phyloP scores from a whole-genome alignment of 2,888 invertebrate species.

The Scrobipalpa costella region DNA sequence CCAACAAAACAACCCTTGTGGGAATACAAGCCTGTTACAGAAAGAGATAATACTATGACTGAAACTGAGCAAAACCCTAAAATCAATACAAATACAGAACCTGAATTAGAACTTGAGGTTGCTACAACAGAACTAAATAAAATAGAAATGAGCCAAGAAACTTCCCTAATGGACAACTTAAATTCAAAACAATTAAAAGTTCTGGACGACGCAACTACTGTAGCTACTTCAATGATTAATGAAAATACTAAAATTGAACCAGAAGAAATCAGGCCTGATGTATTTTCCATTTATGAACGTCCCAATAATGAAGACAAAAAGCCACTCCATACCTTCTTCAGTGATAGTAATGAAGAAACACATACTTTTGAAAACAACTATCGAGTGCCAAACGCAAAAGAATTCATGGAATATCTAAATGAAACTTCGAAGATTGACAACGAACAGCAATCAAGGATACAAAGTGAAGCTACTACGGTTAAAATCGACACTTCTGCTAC shows the following conservation, averaged over 20 bases:
- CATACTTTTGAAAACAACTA: constrained; percentile 29
- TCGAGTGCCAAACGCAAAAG: constrained; percentile 25
- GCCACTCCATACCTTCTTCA: constrained; percentile 7
- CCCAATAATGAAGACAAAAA: constrained; percentile 33
- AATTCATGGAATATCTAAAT: constrained; percentile 36
- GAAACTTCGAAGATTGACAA: constrained; percentile 24
- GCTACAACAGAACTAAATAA: constrained; percentile 31
- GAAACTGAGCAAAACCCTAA: neutral
- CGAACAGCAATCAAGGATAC: neutral
- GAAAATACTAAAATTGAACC: neutral
- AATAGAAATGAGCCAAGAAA: neutral
- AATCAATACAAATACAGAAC: constrained; percentile 9
- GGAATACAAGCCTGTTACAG: constrained; percentile 8
- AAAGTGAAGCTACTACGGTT: constrained; percentile 34
- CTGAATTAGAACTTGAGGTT: constrained; percentile 27
- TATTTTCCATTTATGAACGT: constrained; percentile 8
- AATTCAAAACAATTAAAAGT: neutral
- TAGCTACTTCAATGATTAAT: neutral
- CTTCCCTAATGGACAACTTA: neutral
- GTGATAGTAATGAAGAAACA: constrained; percentile 21
- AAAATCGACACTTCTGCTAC: constrained; percentile 43
- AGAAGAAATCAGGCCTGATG: constrained; percentile 3
- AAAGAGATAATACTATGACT: neutral
- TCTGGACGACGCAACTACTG: constrained; percentile 1
- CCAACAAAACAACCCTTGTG: neutral